Evolutionary conservation across 2,888 invertebrate species (phyloP).

Genomic region (Gisinianus flammeolus): DNA sequence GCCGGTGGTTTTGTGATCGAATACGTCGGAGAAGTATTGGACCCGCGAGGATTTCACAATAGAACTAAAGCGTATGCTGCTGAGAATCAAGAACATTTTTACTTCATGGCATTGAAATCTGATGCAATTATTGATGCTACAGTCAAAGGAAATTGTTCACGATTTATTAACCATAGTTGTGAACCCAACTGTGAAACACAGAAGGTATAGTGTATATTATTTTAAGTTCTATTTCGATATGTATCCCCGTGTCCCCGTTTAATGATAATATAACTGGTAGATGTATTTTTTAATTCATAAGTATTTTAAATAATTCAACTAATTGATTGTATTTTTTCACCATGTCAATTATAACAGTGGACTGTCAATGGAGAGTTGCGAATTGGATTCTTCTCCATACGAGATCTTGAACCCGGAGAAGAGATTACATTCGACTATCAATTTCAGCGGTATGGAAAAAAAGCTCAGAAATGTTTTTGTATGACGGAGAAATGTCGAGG

Average conservation of each 20-base stretch:
- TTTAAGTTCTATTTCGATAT: not conserved
- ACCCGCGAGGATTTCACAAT: constrained; percentile 85
- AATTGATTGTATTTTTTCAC: too few relatives aligned
- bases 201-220: constrained; percentile 67
- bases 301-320: too few relatives aligned
- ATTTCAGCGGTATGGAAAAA: constrained; percentile 94
- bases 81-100: constrained; percentile 90
- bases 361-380: constrained; percentile 90
- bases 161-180: constrained; percentile 99
- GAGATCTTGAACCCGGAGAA: constrained; percentile 81
- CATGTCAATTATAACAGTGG: too few relatives aligned
- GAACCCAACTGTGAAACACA: constrained; percentile 99
- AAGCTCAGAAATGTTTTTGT: constrained; percentile 95
- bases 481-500: constrained; percentile 88
- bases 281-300: constrained; percentile 12
- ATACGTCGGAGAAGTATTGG: constrained; percentile 96
- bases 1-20: constrained; percentile 95
- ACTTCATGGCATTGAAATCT: constrained; percentile 95
- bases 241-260: not conserved
- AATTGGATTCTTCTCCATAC: constrained; percentile 94
- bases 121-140: constrained; percentile 97
- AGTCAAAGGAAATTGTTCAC: constrained; percentile 89
- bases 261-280: constrained; percentile 29
- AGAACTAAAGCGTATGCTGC: constrained; percentile 87
- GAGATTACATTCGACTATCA: constrained; percentile 99